Evolutionary conservation across 2,888 invertebrate species (phyloP), one percentile per base, ranked within the genome.

Genomic region (Heteropelma amictum): DNA sequence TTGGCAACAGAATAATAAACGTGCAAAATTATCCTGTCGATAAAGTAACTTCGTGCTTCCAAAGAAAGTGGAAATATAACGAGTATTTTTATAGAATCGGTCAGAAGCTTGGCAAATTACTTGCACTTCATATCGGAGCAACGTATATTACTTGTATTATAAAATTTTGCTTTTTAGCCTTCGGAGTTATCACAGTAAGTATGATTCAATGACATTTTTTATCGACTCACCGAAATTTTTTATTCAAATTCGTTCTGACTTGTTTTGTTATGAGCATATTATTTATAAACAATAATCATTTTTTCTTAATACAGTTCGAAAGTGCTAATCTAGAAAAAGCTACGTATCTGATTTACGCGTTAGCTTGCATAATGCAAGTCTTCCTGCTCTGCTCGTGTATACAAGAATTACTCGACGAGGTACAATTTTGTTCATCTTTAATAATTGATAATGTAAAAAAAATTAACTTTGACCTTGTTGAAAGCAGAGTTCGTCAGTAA

Each of bases 331-430:
- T 76, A 14, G 63, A 72, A 33, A 76, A 69, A 21, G 47, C 10
- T 8, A 6, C 78, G 1, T 23, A 82, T n/a, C 0, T 78, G 1
- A 19, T 72, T 1, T 81, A 80, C 60, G 23, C 72, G 1, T 7
- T 51, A 6, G 80, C 75, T 5, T 71, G 75, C 4, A 3, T 83
- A 30, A 56, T 75, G 1, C 82, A 84, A 71, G 58, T 84, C 6
- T 84, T 78, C 35, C 49, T 84, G n/a, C 35, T 84, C 0, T 84
- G 84, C 23, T 81, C 63, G 12, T 79, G 78, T 10, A 58, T 81
- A 3, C 82, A 84, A 61, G 69, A 75, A 21, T 77, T 84, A 33
- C 8, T 81, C 17, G 84, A 84, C 17, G 78, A 81, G 76, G 83
- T 84, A 79, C n/a, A n/a, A n/a, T n/a, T n/a, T n/a, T n/a, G n/a